These are phyloP conservation scores for Ericerus pela DNA, from an alignment of 1,140 invertebrate genomes.

Conservation along the genomic window DNA sequence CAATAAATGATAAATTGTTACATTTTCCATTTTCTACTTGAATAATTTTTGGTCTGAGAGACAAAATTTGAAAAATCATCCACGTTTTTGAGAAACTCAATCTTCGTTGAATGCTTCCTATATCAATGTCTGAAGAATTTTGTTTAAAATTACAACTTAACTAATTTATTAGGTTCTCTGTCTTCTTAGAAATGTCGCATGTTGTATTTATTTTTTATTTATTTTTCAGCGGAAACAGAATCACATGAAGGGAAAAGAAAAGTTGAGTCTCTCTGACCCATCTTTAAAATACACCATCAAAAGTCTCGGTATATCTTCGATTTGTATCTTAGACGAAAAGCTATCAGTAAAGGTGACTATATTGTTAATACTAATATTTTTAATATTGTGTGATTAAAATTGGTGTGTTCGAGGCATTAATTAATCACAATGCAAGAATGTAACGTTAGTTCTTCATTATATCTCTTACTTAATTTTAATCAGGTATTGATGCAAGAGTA, in stretches of 20 bases:
- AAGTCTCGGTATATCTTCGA: slow-evolving; percentile 96
- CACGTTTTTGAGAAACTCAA: too few species aligned
- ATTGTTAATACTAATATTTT: slow-evolving; percentile 5
- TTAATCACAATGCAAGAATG: not conserved
- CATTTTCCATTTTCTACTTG: too few species aligned
- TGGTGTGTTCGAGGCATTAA: not conserved
- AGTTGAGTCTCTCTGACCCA: slow-evolving; percentile 96
- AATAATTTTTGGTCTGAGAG: too few species aligned
- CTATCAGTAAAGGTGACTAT: slow-evolving; percentile 67
- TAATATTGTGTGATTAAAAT: not conserved
- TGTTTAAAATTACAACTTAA: too few species aligned
- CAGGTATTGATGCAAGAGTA: not conserved
- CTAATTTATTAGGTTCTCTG: too few species aligned
- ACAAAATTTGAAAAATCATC: too few species aligned
- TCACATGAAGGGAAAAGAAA: slow-evolving; percentile 98
- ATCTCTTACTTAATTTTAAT: not conserved
- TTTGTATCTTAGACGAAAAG: slow-evolving; percentile 88
- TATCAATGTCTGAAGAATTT: too few species aligned
- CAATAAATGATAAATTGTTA: too few species aligned
- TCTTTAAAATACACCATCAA: slow-evolving; percentile 98
- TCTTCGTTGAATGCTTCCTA: too few species aligned
- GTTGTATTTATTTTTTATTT: too few species aligned
- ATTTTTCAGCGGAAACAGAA: slow-evolving; percentile 85
- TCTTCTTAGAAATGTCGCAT: too few species aligned
- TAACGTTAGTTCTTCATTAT: not conserved